A percentile compares a stretch with the other conserved stretches of the same genome.
Evolutionary conservation across 2,888 invertebrate species (phyloP).

Genomic region (Pammene aurita): DNA sequence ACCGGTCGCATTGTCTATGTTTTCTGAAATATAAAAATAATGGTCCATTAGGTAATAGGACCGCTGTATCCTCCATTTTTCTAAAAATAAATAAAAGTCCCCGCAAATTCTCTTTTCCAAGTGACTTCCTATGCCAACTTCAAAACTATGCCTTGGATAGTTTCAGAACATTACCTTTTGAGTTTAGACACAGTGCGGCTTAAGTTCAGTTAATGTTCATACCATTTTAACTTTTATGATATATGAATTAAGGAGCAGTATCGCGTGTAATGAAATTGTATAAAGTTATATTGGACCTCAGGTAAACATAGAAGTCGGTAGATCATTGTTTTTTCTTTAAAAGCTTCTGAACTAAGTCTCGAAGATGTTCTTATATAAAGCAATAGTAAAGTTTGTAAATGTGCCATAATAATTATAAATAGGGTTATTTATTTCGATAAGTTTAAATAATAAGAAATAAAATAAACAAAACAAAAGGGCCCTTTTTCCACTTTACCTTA

Average conservation of each 20-base stretch:
- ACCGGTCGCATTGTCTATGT: no score
- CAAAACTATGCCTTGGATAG: constrained; percentile 9
- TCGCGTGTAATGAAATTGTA: not conserved
- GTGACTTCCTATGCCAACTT: constrained; percentile 1
- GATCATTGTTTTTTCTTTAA: constrained; percentile 28
- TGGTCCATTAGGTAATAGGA: not conserved
- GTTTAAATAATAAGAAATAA: no score
- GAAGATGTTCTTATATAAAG: not conserved
- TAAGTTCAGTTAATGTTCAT: not conserved
- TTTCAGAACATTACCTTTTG: constrained; percentile 2
- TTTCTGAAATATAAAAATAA: no score
- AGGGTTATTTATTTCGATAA: no score
- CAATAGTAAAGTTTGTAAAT: no score
- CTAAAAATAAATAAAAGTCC: not conserved
- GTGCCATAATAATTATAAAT: no score
- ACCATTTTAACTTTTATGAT: not conserved
- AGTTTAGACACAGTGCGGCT: not conserved
- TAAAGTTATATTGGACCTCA: no score
- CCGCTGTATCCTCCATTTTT: not conserved
- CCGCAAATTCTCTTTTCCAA: not conserved
- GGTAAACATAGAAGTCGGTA: not conserved
- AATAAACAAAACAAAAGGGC: no score
- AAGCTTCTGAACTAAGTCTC: constrained; percentile 14
- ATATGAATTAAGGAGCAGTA: not conserved
- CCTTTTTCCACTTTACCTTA: no score